phyloP scores from a whole-genome alignment of 53 echinoderm and acorn worm genomes.

The Astropecten irregularis region DNA sequence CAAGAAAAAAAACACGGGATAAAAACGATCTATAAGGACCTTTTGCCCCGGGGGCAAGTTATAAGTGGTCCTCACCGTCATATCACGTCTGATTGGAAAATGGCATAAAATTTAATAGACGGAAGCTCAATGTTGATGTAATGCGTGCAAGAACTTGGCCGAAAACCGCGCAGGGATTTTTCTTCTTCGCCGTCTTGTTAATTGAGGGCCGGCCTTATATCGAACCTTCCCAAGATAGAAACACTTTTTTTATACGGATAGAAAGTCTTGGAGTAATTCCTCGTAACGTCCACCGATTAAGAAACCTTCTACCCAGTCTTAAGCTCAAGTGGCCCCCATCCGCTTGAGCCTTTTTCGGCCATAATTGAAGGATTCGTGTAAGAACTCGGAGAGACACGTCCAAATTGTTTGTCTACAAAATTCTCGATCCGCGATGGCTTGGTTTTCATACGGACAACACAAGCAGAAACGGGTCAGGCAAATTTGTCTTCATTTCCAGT shows the following conservation, averaged over 20 bases:
- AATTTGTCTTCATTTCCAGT: too few relatives aligned
- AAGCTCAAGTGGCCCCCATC: not conserved
- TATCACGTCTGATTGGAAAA: slow-evolving; percentile 20
- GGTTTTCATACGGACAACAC: too few relatives aligned
- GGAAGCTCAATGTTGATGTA: slow-evolving; percentile 20
- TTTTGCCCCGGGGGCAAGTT: not conserved
- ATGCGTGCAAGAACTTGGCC: not conserved
- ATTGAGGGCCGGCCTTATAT: too few relatives aligned
- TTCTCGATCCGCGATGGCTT: too few relatives aligned
- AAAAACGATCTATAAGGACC: not conserved
- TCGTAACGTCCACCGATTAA: slow-evolving; percentile 21
- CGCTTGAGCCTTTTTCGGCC: not conserved
- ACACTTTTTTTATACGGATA: slow-evolving; percentile 25
- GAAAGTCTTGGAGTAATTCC: slow-evolving; percentile 5
- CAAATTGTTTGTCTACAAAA: slow-evolving; percentile 13
- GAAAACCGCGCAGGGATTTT: too few relatives aligned
- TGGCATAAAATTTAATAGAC: slow-evolving; percentile 10
- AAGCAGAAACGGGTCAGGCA: too few relatives aligned
- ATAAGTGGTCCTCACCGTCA: not conserved
- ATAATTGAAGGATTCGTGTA: slow-evolving; percentile 23
- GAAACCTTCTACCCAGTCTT: slow-evolving; percentile 9
- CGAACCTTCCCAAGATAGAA: too few relatives aligned
- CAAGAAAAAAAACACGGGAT: not conserved
- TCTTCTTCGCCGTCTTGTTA: too few relatives aligned
- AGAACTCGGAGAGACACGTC: not conserved